Percentiles rank a stretch among this genome's conserved stretches.
Conservation (phyloP, 2,797 vertebrate species). For the Tragopan temminckii region DNA sequence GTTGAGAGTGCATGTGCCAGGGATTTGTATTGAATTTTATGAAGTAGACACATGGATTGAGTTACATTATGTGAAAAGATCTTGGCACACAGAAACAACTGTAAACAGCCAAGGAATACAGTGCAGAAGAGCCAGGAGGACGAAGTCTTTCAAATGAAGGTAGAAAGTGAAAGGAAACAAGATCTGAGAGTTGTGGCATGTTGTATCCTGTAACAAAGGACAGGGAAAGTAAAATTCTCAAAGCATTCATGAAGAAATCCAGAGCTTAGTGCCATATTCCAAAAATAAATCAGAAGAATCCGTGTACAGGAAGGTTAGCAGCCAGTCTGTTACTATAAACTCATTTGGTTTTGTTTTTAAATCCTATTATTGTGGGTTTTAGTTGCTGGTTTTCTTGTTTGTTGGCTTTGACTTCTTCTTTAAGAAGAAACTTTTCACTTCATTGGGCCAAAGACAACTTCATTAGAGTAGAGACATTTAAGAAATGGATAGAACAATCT, state of each 20-base stretch:
- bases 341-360: conserved; percentile 22
- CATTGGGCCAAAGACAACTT: neutral
- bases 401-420: neutral
- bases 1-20: neutral
- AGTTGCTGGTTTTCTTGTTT: neutral
- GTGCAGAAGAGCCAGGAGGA: neutral
- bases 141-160: neutral
- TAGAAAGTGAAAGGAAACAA: conserved; percentile 34
- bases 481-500: neutral
- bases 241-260: neutral
- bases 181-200: neutral
- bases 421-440: neutral
- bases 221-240: neutral
- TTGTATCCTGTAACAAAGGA: conserved; percentile 4
- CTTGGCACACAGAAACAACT: neutral
- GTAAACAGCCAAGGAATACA: conserved; percentile 17
- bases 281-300: conserved; percentile 17
- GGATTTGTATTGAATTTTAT: neutral
- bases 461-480: neutral
- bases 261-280: neutral
- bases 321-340: neutral
- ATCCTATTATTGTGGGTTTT: conserved; percentile 15
- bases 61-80: conserved; percentile 1
- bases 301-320: neutral
- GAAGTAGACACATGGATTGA: conserved; percentile 16